Conservation (phyloP, 2,797 vertebrate genomes). For the Chloroceryle inda region DNA sequence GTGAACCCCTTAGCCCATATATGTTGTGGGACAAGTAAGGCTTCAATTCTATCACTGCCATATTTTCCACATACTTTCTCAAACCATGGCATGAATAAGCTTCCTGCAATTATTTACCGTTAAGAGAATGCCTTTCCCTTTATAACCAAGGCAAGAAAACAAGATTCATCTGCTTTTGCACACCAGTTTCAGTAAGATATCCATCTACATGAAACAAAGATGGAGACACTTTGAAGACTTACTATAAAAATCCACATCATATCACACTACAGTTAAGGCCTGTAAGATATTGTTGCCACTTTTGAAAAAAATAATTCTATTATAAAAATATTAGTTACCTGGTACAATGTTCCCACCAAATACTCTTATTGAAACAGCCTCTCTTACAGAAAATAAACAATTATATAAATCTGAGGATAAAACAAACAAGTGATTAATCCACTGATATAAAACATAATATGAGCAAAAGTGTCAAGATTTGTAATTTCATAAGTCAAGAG, state of each 20-base stretch:
- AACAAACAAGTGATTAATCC: background rate
- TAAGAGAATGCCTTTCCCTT: constrained; percentile 25
- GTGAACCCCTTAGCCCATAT: background rate
- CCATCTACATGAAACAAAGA: background rate
- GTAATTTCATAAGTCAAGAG: background rate
- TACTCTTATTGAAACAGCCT: background rate
- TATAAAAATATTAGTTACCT: background rate
- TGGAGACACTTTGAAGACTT: background rate
- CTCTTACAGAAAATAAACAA: background rate
- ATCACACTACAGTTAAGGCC: background rate
- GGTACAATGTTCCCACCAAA: background rate
- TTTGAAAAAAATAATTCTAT: background rate
- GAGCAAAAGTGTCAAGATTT: background rate
- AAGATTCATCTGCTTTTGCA: constrained; percentile 7
- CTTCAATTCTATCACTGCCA: background rate
- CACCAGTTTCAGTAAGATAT: background rate
- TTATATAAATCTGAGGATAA: background rate
- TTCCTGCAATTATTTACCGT: background rate
- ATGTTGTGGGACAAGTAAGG: background rate
- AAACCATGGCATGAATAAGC: constrained; percentile 13
- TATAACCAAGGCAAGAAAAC: background rate
- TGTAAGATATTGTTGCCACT: background rate
- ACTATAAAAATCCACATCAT: background rate
- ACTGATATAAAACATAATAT: background rate
- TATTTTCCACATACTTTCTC: background rate